Percentiles rank a stretch among this genome's conserved stretches.
phyloP scores from a whole-genome alignment of 2,797 vertebrate species.

The Oreortyx pictus region DNA sequence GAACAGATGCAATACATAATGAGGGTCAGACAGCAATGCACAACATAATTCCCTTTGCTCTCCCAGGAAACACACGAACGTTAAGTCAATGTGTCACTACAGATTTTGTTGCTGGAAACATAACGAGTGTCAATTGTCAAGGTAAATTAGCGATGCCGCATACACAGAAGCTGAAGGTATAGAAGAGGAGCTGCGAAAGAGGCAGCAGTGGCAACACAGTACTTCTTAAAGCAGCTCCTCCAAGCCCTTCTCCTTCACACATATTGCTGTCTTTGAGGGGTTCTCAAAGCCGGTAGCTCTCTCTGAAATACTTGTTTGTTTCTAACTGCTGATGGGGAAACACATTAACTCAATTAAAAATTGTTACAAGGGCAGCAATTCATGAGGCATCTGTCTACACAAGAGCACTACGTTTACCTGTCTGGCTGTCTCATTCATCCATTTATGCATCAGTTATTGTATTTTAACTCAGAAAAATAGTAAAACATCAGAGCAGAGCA shows the following conservation, averaged over 20 bases:
- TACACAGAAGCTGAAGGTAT: background rate
- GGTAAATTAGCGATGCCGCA: constrained; percentile 9
- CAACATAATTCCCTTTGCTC: background rate
- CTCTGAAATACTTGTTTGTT: background rate
- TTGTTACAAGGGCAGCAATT: constrained; percentile 29
- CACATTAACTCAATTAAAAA: constrained; percentile 57
- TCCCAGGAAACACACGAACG: background rate
- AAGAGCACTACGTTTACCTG: background rate
- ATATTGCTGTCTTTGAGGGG: background rate
- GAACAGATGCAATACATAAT: constrained; percentile 35
- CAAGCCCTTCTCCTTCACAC: background rate
- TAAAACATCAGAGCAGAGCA: constrained; percentile 26
- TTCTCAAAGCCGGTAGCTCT: background rate
- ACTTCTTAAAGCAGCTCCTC: background rate
- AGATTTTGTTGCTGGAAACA: constrained; percentile 29
- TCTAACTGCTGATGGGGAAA: constrained; percentile 12
- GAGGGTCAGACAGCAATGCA: constrained; percentile 8
- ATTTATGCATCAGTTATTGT: constrained; percentile 26
- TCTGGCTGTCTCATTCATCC: background rate
- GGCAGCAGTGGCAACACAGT: background rate
- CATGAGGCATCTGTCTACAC: background rate
- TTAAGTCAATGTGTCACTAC: constrained; percentile 42
- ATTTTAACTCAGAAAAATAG: constrained; percentile 36
- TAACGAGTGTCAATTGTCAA: background rate
- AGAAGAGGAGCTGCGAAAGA: background rate